Evolutionary conservation across 2,797 vertebrate species (phyloP).

Genomic region (Limosa lapponica): DNA sequence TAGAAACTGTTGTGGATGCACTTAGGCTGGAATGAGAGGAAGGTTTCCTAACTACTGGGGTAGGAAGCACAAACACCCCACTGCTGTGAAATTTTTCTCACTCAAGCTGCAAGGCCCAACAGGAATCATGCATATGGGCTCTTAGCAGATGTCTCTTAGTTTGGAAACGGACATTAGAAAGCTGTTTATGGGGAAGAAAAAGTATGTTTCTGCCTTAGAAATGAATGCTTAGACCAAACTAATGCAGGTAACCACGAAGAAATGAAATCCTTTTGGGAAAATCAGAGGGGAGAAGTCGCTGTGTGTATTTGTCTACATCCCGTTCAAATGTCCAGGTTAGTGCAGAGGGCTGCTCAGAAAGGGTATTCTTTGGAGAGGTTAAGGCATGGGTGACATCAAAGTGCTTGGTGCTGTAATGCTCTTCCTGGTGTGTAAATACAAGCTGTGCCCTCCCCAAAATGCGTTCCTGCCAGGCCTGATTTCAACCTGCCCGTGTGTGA

Average conservation of each 20-base stretch:
- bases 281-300: not conserved
- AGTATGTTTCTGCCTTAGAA: not conserved
- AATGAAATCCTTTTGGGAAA: not conserved
- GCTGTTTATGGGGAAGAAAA: not conserved
- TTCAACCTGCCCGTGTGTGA: not conserved
- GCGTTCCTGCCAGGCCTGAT: rapidly evolving
- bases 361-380: not conserved
- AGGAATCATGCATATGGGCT: not conserved
- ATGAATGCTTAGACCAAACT: not conserved
- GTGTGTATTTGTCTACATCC: not conserved
- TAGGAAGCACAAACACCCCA: not conserved
- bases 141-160: not conserved
- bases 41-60: not conserved
- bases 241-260: not conserved
- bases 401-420: not conserved
- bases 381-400: not conserved
- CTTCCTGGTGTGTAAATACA: not conserved
- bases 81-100: not conserved
- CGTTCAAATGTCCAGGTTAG: not conserved
- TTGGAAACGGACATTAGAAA: not conserved
- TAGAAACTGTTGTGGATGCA: not conserved
- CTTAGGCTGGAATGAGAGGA: not conserved
- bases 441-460: not conserved
- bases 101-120: not conserved
- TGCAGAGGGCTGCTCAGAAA: not conserved